Conservation (phyloP, 2,797 vertebrate genomes). For the Macropus fuliginosus region DNA sequence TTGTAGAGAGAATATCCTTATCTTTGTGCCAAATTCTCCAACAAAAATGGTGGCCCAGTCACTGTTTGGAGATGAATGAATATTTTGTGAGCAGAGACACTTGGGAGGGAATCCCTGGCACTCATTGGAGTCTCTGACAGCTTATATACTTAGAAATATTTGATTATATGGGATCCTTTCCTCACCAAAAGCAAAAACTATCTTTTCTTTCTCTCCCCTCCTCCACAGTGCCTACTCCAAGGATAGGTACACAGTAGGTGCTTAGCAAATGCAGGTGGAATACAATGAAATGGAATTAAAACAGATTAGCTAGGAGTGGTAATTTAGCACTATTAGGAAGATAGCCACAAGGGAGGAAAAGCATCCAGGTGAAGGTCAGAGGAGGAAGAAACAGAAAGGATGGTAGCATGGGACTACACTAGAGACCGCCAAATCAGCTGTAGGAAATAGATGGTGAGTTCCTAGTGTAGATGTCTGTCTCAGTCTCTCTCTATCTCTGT, state of each 20-base stretch:
- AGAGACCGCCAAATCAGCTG: neutral
- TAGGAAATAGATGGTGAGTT: neutral
- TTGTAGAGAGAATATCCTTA: neutral
- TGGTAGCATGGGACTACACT: neutral
- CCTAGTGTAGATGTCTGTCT: neutral
- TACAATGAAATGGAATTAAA: neutral
- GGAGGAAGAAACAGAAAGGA: neutral
- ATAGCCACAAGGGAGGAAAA: neutral
- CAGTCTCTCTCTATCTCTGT: too few species aligned
- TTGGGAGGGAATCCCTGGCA: neutral
- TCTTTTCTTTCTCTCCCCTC: neutral
- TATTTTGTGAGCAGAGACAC: neutral
- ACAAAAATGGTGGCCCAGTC: neutral
- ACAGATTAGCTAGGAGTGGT: neutral
- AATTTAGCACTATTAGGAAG: neutral
- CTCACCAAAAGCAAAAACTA: neutral
- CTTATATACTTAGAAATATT: neutral
- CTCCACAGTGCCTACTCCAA: neutral
- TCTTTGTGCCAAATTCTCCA: neutral
- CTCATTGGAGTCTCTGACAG: neutral
- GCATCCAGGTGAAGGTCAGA: neutral
- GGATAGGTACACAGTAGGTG: neutral
- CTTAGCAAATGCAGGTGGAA: neutral
- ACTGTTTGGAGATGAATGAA: neutral
- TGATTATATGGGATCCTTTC: neutral